Evolutionary conservation across 2,888 invertebrate genomes (phyloP), one percentile per base, ranked within the genome.

Genomic region (Hololepta plana): DNA sequence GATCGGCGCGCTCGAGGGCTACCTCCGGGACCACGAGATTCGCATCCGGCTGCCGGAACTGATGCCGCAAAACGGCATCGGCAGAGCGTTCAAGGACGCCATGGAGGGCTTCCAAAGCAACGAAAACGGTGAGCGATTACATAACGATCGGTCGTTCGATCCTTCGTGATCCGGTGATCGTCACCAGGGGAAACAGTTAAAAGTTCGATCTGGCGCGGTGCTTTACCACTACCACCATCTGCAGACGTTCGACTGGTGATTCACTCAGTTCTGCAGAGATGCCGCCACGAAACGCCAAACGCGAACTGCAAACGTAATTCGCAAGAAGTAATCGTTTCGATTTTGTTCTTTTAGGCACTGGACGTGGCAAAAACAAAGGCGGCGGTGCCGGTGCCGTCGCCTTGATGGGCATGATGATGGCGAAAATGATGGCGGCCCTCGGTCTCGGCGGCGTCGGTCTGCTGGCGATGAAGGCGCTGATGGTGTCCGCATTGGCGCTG

Each of bases 371-470:
- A 41, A 67, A 61, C 0, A 60, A 65, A 11, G 51, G 44, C 15
- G 45, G 42, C n/a, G 49, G 55, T 3, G 57, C 63, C 3, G 67
- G 66, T 1, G 64, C 63, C 1, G 45, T 73, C 1, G 45, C 67
- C 40, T 38, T 68, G 27, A 51, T 76, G 39, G 76, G 73, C 0
- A 40, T 77, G 35, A 72, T 80, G 74, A 73, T 79, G 56, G 77
- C 73, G 29, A 81, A 80, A 48, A 71, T 73, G 45, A 52, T 81
- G 43, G 75, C 76, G 0, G 74, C 79, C 0, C 59, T 77, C 27
- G 77, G 79, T 20, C 62, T 81, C 6, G 79, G 77, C 15, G 75
- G 75, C 8, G 55, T 81, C 2, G 80, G 72, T 36, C 64, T 77
- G 1, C 49, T 82, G 1, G 76, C 81, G 12, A 72, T 80, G 73